phyloP scores from a whole-genome alignment of 2,113 vertebrate species.

The Tautogolabrus adspersus region DNA sequence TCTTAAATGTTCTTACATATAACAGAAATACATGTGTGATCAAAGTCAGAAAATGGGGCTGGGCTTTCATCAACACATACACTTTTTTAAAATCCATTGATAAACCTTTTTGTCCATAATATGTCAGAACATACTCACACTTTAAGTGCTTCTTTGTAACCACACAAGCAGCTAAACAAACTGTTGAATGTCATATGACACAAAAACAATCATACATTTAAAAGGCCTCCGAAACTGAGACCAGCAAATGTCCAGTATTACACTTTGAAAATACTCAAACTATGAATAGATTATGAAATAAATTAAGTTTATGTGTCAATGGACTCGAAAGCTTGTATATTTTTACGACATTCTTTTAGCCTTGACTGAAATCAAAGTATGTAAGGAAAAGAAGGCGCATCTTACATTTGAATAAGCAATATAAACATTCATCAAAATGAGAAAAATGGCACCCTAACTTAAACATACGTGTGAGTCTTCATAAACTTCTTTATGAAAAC shows the following conservation, averaged over 20 bases:
- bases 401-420: background rate
- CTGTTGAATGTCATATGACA: too few species aligned
- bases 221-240: too few species aligned
- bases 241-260: background rate
- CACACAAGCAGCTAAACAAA: too few species aligned
- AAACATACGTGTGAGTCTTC: too few species aligned
- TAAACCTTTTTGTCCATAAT: background rate
- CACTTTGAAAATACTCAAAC: background rate
- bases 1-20: background rate
- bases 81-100: background rate
- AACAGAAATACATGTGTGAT: background rate
- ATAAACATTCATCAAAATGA: background rate
- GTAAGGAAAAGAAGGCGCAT: background rate
- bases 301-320: background rate
- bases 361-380: background rate
- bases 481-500: too few species aligned
- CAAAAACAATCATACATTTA: too few species aligned
- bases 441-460: background rate
- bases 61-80: background rate
- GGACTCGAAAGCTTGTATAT: background rate
- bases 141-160: too few species aligned
- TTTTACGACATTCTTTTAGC: background rate
- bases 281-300: background rate
- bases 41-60: background rate
- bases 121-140: background rate